A percentile compares a stretch with the other conserved stretches of the same genome.
Evolutionary conservation across 2,888 invertebrate genomes (phyloP).

Genomic region (Sarcophaga caerulescens): DNA sequence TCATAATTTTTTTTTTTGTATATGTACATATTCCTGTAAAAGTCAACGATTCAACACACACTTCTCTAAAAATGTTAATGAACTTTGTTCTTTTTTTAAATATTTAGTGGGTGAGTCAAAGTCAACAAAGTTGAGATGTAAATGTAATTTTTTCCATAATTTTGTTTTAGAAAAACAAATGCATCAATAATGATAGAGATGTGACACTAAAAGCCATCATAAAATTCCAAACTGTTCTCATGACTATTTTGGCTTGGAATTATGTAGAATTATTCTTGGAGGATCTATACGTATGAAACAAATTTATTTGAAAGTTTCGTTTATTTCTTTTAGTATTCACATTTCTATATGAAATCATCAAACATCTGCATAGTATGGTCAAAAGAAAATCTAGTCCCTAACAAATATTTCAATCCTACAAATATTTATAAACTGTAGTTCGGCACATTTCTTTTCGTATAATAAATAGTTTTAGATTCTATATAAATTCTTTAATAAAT

Average conservation of each 20-base stretch:
- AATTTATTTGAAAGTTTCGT: slow-evolving; percentile 21
- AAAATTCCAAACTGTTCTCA: slow-evolving; percentile 33
- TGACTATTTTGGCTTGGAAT: slow-evolving; percentile 20
- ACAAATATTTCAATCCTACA: not conserved
- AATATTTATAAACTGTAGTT: too few species aligned
- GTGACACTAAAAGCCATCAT: slow-evolving; percentile 2
- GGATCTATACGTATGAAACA: slow-evolving; percentile 46
- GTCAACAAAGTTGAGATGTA: too few species aligned
- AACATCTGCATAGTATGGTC: slow-evolving; percentile 80
- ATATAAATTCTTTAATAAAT: too few species aligned
- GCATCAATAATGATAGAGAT: slow-evolving; percentile 1
- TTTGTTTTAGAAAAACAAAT: not conserved
- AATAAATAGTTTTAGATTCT: too few species aligned
- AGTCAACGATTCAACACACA: too few species aligned
- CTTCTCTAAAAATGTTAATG: not conserved
- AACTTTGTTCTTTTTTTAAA: too few species aligned
- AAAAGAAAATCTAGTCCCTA: slow-evolving; percentile 75
- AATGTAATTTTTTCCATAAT: too few species aligned
- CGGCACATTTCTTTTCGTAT: too few species aligned
- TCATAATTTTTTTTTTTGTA: too few species aligned
- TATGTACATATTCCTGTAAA: too few species aligned
- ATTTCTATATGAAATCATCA: slow-evolving; percentile 76
- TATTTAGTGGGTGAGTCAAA: too few species aligned
- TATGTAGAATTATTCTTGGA: not conserved
- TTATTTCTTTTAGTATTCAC: slow-evolving; percentile 42